Evolutionary conservation across 2,888 invertebrate species (phyloP).

Genomic region (Abscondita cerata): DNA sequence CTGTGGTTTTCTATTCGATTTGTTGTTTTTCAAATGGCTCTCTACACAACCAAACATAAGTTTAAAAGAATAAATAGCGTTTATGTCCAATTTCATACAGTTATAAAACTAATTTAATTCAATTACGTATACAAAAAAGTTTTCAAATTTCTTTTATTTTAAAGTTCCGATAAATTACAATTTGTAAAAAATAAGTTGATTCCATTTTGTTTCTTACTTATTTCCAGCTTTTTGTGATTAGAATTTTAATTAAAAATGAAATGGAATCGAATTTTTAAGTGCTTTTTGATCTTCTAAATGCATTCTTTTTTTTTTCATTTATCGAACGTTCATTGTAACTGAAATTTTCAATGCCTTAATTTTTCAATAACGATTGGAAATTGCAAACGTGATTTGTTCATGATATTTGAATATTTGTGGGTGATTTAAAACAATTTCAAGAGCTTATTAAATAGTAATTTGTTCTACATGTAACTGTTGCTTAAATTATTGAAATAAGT

Average conservation of each 20-base stretch:
- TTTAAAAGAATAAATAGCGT: slow-evolving; percentile 16
- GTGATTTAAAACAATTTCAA: not conserved
- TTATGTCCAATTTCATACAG: not conserved
- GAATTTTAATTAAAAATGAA: slow-evolving; percentile 44
- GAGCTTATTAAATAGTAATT: no score
- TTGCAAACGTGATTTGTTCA: no score
- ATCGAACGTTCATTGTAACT: not conserved
- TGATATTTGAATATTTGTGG: no score
- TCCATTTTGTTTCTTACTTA: slow-evolving; percentile 31
- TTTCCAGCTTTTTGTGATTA: slow-evolving; percentile 25
- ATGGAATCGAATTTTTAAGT: slow-evolving; percentile 44
- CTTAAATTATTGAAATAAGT: no score
- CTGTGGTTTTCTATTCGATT: slow-evolving; percentile 21
- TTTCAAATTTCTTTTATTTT: not conserved
- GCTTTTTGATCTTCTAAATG: slow-evolving; percentile 45
- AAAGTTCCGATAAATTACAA: slow-evolving; percentile 18
- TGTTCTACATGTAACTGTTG: no score
- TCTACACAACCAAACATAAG: slow-evolving; percentile 11
- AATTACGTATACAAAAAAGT: no score
- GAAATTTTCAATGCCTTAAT: not conserved
- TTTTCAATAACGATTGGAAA: no score
- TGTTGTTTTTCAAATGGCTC: slow-evolving; percentile 19
- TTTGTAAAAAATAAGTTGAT: slow-evolving; percentile 22
- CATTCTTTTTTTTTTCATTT: slow-evolving; percentile 19
- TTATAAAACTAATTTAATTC: no score